Evolutionary conservation across 2,888 invertebrate genomes (phyloP).

Genomic region (Aporophyla nigra): DNA sequence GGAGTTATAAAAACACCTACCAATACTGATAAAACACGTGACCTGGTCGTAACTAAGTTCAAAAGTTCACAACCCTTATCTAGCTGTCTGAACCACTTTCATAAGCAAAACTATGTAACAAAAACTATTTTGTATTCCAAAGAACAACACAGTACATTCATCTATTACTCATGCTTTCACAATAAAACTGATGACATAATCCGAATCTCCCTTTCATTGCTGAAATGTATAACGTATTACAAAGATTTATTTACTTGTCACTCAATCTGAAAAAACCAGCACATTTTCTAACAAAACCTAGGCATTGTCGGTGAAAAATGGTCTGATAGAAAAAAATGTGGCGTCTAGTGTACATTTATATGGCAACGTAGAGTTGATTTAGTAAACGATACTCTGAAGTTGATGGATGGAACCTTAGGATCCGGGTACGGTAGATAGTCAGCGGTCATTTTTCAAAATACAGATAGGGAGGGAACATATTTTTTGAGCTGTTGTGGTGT

Average conservation of each 20-base stretch:
- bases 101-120: conserved; percentile 11
- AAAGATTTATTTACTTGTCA: conserved; percentile 64
- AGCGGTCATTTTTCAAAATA: conserved; percentile 58
- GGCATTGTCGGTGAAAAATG: conserved; percentile 56
- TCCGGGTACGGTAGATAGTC: conserved; percentile 45
- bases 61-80: not conserved
- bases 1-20: no score
- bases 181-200: conserved; percentile 46
- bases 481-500: conserved; percentile 33
- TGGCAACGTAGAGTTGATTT: conserved; percentile 54
- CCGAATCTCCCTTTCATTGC: conserved; percentile 22
- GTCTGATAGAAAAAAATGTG: conserved; percentile 35
- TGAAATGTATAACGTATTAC: conserved; percentile 39
- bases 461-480: conserved; percentile 37
- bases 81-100: not conserved
- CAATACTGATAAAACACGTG: not conserved
- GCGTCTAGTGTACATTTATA: conserved; percentile 24
- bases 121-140: conserved; percentile 38
- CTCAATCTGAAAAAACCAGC: conserved; percentile 44
- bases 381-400: conserved; percentile 60
- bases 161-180: conserved; percentile 8
- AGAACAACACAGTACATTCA: conserved; percentile 5
- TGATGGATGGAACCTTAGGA: conserved; percentile 57
- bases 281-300: conserved; percentile 49
- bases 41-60: not conserved